These are phyloP conservation scores for Morus bassanus DNA, from an alignment of 2,797 vertebrate genomes.

Conservation along the genomic window DNA sequence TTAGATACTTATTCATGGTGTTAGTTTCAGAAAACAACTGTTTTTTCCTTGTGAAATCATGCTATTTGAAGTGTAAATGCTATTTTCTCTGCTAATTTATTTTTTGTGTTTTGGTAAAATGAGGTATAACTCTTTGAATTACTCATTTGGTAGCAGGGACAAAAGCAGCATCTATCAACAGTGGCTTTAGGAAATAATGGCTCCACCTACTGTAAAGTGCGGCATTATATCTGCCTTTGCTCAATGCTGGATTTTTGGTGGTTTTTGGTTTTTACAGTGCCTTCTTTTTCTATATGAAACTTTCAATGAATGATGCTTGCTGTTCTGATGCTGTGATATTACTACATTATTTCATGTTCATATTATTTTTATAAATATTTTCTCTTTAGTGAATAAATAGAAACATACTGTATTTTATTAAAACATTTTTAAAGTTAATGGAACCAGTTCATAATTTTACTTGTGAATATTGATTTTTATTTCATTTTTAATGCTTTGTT, in stretches of 20 bases:
- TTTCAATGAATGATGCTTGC: not conserved
- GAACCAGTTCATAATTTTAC: not conserved
- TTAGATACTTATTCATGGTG: not conserved
- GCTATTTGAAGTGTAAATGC: not conserved
- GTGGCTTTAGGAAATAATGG: slow-evolving; percentile 56
- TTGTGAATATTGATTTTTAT: not conserved
- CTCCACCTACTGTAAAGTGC: slow-evolving; percentile 52
- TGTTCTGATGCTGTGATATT: not conserved
- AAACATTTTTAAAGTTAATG: not conserved
- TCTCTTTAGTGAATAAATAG: not conserved
- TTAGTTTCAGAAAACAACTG: not conserved
- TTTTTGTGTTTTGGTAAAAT: not conserved
- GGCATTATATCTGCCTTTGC: not conserved
- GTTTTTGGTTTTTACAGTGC: not conserved
- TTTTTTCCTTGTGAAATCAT: not conserved
- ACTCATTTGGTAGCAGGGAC: slow-evolving; percentile 24
- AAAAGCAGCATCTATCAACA: slow-evolving; percentile 38
- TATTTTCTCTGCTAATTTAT: not conserved
- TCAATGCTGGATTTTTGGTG: not conserved
- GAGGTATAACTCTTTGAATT: not conserved
- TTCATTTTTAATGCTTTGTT: not conserved
- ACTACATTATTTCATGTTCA: not conserved
- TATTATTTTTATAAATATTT: not conserved
- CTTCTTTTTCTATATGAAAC: not conserved
- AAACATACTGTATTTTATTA: not conserved